Base-by-base conservation (phyloP, 2,113 vertebrate species). In the Poeciliopsis turrubarensis region DNA sequence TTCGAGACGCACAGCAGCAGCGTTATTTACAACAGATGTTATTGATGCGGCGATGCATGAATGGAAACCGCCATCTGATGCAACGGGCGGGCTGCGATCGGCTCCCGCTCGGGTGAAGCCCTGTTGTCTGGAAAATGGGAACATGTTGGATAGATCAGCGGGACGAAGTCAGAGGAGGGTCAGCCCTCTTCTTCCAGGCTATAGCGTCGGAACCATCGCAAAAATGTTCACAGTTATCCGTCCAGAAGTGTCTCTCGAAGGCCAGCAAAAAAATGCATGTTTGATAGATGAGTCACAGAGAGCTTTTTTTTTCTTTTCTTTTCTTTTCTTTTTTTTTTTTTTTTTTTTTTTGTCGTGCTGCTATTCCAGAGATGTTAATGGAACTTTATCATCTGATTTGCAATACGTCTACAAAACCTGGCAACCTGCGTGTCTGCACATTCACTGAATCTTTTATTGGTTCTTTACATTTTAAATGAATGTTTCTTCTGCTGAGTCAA, bases 31-130 rank as follows among this genome's bases (percentile, higher is more conserved):
- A 86, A 82, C 88, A 93, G 84, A 92, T 89, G 87, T 81, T 83
- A 74, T 69, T 84, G 80, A 89, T 86, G 81, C 79, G 78, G 72
- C 75, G 72, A 80, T 81, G 86, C 62, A 41, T 78, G 51, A 81
- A 77, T 88, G 88, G 89, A 92, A 92, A 90, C 83, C 84, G 88
- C 83, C 83, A 80, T 86, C 74, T 79, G 80, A 73, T 88, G 82
- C 71, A 78, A 83, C 54, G 54, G 78, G 76, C 66, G 80, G 88
- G 76, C 66, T 82, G 89, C 83, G 89, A 89, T 87, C 87, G 91
- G 70, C 80, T 73, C 69, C 68, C 17, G 25, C 78, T 82, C 14
- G 86, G 85, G 85, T 86, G 91, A 85, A 83, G 81, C 85, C 74
- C 85, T 73, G 84, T 84, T 83, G 81, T 86, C 73, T 89, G 89